Percentiles rank a stretch among this genome's conserved stretches.
phyloP scores from a whole-genome alignment of 1,140 invertebrate species.

The Lethrus apterus region DNA sequence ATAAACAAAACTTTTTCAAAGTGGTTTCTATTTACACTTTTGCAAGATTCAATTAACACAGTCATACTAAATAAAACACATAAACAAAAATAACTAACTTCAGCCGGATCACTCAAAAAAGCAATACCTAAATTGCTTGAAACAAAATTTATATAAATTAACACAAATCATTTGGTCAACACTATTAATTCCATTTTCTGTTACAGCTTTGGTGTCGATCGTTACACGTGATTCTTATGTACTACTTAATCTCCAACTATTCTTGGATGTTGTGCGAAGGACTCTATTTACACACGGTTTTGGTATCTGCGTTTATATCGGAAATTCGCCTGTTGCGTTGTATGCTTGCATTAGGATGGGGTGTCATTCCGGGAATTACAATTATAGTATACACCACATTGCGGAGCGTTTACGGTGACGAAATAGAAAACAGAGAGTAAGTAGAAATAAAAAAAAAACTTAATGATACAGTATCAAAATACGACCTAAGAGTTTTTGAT shows the following conservation, averaged over 20 bases:
- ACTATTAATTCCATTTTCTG: constrained; percentile 5
- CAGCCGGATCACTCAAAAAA: no score
- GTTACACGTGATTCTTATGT: constrained; percentile 79
- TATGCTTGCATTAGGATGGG: constrained; percentile 81
- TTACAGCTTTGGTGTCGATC: constrained; percentile 70
- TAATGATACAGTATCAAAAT: no score
- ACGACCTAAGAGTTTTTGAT: no score
- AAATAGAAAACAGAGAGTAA: constrained; percentile 53
- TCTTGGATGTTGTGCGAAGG: constrained; percentile 94
- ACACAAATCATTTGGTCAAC: no score
- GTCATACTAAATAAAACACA: no score
- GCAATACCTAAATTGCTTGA: no score
- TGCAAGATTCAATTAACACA: no score
- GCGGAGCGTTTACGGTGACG: constrained; percentile 46
- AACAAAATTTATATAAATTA: no score
- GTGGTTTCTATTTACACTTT: no score
- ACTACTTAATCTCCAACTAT: constrained; percentile 87
- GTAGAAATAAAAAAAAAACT: no score
- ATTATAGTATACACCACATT: constrained; percentile 59
- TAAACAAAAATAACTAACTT: no score
- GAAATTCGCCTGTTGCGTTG: constrained; percentile 76
- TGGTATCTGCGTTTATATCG: constrained; percentile 84
- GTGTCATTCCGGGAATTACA: constrained; percentile 58
- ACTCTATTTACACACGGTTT: constrained; percentile 85
- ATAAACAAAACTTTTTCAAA: no score